Evolutionary conservation across 2,113 vertebrate genomes (phyloP).

Genomic region (Oenanthe melanoleuca): DNA sequence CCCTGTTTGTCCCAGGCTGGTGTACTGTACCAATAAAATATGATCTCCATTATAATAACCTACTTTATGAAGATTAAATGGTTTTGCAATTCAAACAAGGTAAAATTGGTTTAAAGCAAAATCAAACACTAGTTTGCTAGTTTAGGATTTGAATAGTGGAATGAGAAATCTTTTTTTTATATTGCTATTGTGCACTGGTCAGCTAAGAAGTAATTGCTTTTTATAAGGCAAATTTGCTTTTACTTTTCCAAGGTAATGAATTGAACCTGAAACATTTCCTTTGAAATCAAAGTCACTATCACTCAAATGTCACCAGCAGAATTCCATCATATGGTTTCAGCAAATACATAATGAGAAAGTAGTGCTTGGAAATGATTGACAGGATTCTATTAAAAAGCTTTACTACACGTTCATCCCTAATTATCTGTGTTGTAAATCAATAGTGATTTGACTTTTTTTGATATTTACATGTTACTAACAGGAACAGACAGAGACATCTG

Average conservation of each 20-base stretch:
- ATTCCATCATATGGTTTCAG: slow-evolving; percentile 87
- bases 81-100: slow-evolving; percentile 84
- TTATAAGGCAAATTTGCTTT: slow-evolving; percentile 98
- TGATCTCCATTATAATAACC: slow-evolving; percentile 84
- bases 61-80: slow-evolving; percentile 87
- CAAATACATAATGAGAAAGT: slow-evolving; percentile 84
- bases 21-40: slow-evolving; percentile 73
- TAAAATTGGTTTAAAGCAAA: slow-evolving; percentile 87
- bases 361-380: slow-evolving; percentile 85
- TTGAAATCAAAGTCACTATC: slow-evolving; percentile 85
- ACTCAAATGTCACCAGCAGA: slow-evolving; percentile 88
- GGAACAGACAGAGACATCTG: background rate
- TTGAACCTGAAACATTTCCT: slow-evolving; percentile 93
- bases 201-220: slow-evolving; percentile 97
- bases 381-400: slow-evolving; percentile 88
- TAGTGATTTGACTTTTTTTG: slow-evolving; percentile 76
- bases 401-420: slow-evolving; percentile 80
- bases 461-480: slow-evolving; percentile 31
- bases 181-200: slow-evolving; percentile 89
- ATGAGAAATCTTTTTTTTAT: slow-evolving; percentile 82
- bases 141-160: slow-evolving; percentile 84
- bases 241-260: slow-evolving; percentile 95
- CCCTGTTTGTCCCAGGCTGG: slow-evolving; percentile 35
- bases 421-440: slow-evolving; percentile 84
- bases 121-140: slow-evolving; percentile 82